These are phyloP conservation scores for Pseudochirops cupreus DNA, from an alignment of 2,797 vertebrate genomes.

Conservation along the genomic window DNA sequence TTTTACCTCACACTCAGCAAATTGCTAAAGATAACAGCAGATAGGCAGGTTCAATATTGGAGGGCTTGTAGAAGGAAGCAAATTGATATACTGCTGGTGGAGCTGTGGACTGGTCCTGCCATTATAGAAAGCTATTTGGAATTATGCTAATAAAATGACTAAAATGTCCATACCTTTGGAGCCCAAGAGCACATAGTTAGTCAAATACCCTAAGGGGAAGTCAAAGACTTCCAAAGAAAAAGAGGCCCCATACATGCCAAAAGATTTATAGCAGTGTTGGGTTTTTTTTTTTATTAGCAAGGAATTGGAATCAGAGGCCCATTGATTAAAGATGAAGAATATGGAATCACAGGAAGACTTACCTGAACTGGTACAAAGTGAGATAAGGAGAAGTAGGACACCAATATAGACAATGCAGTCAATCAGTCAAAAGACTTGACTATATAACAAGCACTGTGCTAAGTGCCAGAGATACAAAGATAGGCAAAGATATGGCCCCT, in stretches of 20 bases:
- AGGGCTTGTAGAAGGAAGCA: neutral
- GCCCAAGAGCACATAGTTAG: neutral
- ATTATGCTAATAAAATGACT: neutral
- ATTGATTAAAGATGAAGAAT: neutral
- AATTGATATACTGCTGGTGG: neutral
- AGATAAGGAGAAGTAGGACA: neutral
- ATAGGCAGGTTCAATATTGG: neutral
- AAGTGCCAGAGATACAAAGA: neutral
- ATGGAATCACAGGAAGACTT: neutral
- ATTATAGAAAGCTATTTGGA: neutral
- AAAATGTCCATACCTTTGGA: neutral
- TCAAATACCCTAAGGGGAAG: neutral
- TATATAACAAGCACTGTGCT: neutral
- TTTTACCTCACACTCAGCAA: neutral
- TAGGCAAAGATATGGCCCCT: neutral
- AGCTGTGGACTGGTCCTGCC: neutral
- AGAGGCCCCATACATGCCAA: neutral
- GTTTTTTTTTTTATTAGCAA: neutral
- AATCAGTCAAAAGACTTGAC: neutral
- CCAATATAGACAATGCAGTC: neutral
- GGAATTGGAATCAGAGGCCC: neutral
- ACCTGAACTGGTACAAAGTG: neutral
- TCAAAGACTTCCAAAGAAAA: neutral
- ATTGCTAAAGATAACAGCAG: neutral
- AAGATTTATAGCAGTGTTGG: neutral